Percentiles rank a stretch among this genome's conserved stretches.
phyloP scores from a whole-genome alignment of 2,113 vertebrate species.

The Phalacrocorax pelagicus region DNA sequence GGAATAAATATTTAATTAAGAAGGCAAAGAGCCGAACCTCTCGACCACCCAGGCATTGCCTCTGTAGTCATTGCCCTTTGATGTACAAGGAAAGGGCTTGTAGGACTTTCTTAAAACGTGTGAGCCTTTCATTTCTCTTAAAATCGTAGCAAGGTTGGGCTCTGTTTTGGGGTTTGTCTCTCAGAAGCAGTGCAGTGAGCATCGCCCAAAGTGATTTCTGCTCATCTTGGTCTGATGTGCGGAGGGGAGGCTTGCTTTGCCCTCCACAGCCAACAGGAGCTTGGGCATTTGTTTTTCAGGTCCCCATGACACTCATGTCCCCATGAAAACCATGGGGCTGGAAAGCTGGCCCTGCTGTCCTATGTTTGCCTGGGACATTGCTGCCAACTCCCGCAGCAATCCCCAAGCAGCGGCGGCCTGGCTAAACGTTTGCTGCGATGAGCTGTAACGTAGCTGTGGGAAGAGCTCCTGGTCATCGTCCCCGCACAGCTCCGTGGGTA shows the following conservation, averaged over 20 bases:
- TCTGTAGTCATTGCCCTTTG: neutral
- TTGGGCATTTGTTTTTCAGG: neutral
- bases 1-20: constrained; percentile 32
- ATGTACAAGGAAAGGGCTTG: neutral
- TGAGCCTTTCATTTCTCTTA: neutral
- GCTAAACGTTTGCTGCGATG: neutral
- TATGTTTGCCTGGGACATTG: fast-evolving
- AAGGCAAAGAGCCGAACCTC: neutral
- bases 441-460: fast-evolving
- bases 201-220: neutral
- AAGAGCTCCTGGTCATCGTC: neutral
- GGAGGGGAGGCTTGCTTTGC: neutral
- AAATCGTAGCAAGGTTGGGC: fast-evolving
- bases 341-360: neutral
- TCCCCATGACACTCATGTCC: neutral
- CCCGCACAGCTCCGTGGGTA: neutral
- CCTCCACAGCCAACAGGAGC: neutral
- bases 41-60: neutral
- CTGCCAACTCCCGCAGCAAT: neutral
- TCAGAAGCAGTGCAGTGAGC: neutral
- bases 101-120: neutral
- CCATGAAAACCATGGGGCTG: neutral
- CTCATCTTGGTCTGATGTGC: neutral
- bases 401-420: fast-evolving
- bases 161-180: neutral